phyloP scores from a whole-genome alignment of 2,888 invertebrate species.

The Epinotia ramella region DNA sequence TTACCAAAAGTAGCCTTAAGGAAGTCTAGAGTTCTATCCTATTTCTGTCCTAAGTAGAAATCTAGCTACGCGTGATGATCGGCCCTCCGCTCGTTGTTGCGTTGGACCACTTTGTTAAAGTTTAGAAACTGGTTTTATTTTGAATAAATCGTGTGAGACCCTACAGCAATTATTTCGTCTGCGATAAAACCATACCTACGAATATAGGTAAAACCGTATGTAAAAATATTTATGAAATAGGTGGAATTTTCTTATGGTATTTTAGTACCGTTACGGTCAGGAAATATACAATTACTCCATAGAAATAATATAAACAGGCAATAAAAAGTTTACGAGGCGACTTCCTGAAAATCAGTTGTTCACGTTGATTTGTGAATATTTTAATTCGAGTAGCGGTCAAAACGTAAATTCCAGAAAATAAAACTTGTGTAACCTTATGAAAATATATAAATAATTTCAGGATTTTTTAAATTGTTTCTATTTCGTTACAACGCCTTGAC shows the following conservation, averaged over 20 bases:
- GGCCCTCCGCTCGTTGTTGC: background rate
- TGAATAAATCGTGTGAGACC: background rate
- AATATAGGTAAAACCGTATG: background rate
- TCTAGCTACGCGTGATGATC: too few relatives aligned
- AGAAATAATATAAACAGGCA: background rate
- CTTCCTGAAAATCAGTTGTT: background rate
- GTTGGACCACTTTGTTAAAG: background rate
- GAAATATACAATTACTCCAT: background rate
- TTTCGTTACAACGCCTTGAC: too few relatives aligned
- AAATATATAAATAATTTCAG: background rate
- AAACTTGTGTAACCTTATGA: background rate
- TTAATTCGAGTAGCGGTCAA: background rate
- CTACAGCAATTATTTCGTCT: background rate
- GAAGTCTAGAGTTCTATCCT: too few relatives aligned
- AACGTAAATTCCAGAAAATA: background rate
- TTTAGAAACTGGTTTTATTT: background rate
- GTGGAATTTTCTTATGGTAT: background rate
- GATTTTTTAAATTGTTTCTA: background rate
- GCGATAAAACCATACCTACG: background rate
- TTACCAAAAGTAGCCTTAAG: too few relatives aligned
- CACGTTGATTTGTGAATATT: background rate
- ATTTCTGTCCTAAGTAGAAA: too few relatives aligned
- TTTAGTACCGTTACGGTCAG: background rate
- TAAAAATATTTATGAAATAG: background rate
- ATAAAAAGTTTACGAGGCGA: background rate